phyloP scores from a whole-genome alignment of 30 jellyfish, hydroid and myxozoan species.

The Turritopsis dohrnii region DNA sequence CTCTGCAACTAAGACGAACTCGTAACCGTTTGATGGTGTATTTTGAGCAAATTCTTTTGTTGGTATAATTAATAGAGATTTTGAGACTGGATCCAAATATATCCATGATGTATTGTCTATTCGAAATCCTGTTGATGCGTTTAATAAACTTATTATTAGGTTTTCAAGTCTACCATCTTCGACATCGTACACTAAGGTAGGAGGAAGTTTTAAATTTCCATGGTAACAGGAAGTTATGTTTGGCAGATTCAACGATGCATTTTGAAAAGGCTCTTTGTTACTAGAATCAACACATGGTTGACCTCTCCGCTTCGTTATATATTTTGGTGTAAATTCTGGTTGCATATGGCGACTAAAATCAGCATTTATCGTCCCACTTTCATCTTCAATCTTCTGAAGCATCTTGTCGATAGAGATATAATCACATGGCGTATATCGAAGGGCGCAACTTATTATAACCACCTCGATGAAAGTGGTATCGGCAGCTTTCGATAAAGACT shows the following conservation, averaged over 20 bases:
- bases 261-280: slow-evolving; percentile 17
- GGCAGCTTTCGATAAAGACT: slow-evolving; percentile 19
- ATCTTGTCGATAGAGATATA: slow-evolving; percentile 15
- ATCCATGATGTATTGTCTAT: slow-evolving; percentile 16
- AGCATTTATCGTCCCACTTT: slow-evolving; percentile 3
- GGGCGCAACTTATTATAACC: neutral
- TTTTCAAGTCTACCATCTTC: slow-evolving; percentile 27
- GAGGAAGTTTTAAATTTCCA: neutral
- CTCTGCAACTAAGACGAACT: neutral
- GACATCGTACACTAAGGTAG: neutral
- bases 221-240: neutral
- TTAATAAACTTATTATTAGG: neutral
- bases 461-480: slow-evolving; percentile 33
- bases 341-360: slow-evolving; percentile 3
- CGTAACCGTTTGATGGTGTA: slow-evolving; percentile 28
- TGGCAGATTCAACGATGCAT: neutral
- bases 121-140: slow-evolving; percentile 13
- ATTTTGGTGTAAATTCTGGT: slow-evolving; percentile 38
- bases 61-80: neutral
- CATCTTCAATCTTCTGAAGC: slow-evolving; percentile 2
- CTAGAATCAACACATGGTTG: slow-evolving; percentile 17
- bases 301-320: slow-evolving; percentile 25
- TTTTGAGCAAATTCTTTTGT: neutral
- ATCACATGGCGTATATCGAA: slow-evolving; percentile 34
- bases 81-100: slow-evolving; percentile 14